A percentile compares a stretch with the other conserved stretches of the same genome.
These are phyloP conservation scores for Panulirus ornatus DNA, from an alignment of 1,140 invertebrate genomes.

Conservation along the genomic window DNA sequence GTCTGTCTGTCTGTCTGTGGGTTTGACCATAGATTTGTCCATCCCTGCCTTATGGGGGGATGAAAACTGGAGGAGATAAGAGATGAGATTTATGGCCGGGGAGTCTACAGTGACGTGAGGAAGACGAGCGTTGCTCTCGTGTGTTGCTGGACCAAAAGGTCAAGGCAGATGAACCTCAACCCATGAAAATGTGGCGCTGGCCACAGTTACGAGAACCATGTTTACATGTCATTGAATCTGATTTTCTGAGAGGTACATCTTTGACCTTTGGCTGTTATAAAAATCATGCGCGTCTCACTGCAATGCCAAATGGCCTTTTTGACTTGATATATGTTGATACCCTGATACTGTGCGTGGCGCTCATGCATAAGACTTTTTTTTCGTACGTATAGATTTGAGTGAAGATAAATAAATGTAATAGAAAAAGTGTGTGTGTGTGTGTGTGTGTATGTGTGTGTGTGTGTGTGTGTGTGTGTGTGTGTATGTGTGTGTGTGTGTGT, in stretches of 20 bases:
- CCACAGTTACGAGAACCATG: neutral
- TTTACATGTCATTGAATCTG: conserved; percentile 37
- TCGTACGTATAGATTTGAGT: neutral
- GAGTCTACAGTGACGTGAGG: too few species aligned
- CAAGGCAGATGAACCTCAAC: too few species aligned
- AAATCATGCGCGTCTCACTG: neutral
- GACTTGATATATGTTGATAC: conserved; percentile 17
- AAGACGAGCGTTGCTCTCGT: too few species aligned
- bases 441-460: neutral
- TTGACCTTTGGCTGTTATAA: conserved; percentile 37
- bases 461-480: conserved; percentile 16
- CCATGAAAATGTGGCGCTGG: neutral
- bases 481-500: neutral
- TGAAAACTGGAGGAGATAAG: too few species aligned
- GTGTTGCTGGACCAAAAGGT: too few species aligned
- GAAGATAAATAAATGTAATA: neutral
- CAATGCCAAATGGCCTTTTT: conserved; percentile 13
- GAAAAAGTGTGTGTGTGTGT: neutral
- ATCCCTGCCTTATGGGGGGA: neutral
- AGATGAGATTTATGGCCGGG: too few species aligned
- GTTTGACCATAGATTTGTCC: neutral
- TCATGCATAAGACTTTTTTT: neutral
- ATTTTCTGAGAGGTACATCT: conserved; percentile 1
- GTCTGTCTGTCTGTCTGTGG: neutral
- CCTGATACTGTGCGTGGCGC: neutral